Evolutionary conservation across 2,888 invertebrate genomes (phyloP), one percentile per base, ranked within the genome.

Genomic region (Melinaea marsaeus): DNA sequence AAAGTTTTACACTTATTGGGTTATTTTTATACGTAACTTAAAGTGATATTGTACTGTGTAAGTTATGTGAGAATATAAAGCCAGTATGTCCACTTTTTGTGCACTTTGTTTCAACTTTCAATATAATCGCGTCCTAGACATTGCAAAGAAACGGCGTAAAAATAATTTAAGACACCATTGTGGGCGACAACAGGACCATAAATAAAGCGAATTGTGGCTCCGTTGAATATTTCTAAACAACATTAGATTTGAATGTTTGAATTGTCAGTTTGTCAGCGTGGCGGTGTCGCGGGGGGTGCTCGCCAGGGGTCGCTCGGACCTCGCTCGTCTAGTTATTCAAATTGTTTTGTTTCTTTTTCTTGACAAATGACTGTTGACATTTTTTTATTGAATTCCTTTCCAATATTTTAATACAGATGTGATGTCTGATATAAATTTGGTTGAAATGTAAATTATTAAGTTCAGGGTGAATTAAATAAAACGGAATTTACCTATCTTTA

Each of bases 181-280:
- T 85, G 80, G 78, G 81, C 81, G 76, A 80, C 62, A 85, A 85
- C 81, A 81, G 62, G 76, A 71, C 76, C 85, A 86, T 89, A 90
- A 88, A 90, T 88, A 85, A 90, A 77, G 75, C 72, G 77, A 77
- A 83, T 86, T 87, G 86, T 86, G 80, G 73, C 77, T 70, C 78
- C 74, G 80, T 86, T 84, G 83, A 86, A 85, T 82, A 82, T 84
- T 82, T 79, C 83, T 83, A 88, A 88, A 88, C 85, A 87, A 84
- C 88, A 89, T 89, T 88, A 88, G 86, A 80, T 81, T 75, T 81
- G 85, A 88, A 89, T 88, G 83, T 84, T 79, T 79, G 83, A 84
- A 88, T 88, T 88, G 88, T 85, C 88, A 87, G 83, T 87, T 85
- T 86, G 88, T 86, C 83, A 83, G 82, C 80, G 76, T 71, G 74